A percentile compares a stretch with the other conserved stretches of the same genome.
Evolutionary conservation across 1,140 invertebrate genomes (phyloP).

Genomic region (Tetramorium parvispinum): DNA sequence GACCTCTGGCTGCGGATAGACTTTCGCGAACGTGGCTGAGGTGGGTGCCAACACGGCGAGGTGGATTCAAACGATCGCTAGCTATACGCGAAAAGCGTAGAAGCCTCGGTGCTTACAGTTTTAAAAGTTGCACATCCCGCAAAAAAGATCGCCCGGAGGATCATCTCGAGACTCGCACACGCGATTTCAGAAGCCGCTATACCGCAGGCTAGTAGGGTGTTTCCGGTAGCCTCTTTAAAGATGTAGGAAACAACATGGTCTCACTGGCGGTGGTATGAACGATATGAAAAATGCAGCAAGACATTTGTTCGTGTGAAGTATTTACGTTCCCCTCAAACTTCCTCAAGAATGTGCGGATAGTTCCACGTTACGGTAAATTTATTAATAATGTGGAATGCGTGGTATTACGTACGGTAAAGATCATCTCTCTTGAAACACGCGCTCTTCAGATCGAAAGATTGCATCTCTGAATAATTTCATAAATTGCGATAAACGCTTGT

Average conservation of each 20-base stretch:
- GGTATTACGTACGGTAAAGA: not conserved
- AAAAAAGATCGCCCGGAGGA: not conserved
- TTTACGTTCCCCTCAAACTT: not conserved
- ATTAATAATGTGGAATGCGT: not conserved
- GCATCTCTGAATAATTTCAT: not conserved
- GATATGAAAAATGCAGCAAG: constrained; percentile 42
- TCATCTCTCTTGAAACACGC: not conserved
- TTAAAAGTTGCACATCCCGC: not conserved
- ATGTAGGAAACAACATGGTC: not conserved
- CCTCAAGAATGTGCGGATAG: not conserved
- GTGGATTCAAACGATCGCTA: constrained; percentile 11
- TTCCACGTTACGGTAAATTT: constrained; percentile 17
- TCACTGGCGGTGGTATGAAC: constrained; percentile 9
- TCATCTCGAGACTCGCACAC: not conserved
- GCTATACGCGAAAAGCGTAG: not conserved
- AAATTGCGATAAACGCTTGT: not conserved
- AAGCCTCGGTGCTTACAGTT: not conserved
- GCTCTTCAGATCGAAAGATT: not conserved
- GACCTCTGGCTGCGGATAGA: not conserved
- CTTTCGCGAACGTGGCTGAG: constrained; percentile 41
- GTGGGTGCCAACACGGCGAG: not conserved
- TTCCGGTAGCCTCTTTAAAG: constrained; percentile 7
- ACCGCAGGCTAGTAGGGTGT: not conserved
- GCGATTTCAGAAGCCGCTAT: not conserved
- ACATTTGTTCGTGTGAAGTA: constrained; percentile 19